Conservation (phyloP, 2,113 vertebrate species). For the Lagenorhynchus albirostris region DNA sequence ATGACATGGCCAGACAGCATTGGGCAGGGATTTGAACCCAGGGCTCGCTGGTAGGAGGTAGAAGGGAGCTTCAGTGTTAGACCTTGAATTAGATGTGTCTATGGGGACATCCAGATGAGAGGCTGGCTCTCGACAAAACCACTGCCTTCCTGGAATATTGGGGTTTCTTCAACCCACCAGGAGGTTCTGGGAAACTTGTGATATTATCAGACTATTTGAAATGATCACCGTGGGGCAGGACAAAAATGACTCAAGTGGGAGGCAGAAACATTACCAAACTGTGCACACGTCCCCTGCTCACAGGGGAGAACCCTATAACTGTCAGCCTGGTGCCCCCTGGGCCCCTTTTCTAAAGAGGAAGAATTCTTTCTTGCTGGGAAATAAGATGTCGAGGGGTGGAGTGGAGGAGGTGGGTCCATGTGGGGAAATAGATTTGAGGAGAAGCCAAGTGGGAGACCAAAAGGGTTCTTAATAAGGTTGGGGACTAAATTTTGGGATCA, state of each 20-base stretch:
- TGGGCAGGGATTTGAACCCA: background rate
- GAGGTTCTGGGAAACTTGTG: background rate
- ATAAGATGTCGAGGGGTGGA: rapidly evolving
- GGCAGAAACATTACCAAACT: too few relatives aligned
- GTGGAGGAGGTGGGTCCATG: too few relatives aligned
- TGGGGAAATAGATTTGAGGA: rapidly evolving
- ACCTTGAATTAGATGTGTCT: background rate
- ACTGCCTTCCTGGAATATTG: background rate
- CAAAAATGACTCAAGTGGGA: background rate
- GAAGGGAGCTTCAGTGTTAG: background rate
- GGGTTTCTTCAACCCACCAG: background rate
- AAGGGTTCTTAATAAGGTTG: background rate
- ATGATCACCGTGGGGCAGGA: background rate
- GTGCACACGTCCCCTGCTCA: rapidly evolving
- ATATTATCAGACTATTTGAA: background rate
- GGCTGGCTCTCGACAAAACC: background rate
- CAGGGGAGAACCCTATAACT: background rate
- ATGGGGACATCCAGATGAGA: background rate
- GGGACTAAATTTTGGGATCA: background rate
- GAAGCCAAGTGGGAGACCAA: background rate
- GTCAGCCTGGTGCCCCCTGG: rapidly evolving
- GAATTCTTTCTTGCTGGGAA: background rate
- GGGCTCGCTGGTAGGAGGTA: background rate
- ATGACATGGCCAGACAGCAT: background rate
- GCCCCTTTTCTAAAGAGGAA: background rate